Evolutionary conservation across 2,797 vertebrate species (phyloP).

Genomic region (Heterohyrax brucei): DNA sequence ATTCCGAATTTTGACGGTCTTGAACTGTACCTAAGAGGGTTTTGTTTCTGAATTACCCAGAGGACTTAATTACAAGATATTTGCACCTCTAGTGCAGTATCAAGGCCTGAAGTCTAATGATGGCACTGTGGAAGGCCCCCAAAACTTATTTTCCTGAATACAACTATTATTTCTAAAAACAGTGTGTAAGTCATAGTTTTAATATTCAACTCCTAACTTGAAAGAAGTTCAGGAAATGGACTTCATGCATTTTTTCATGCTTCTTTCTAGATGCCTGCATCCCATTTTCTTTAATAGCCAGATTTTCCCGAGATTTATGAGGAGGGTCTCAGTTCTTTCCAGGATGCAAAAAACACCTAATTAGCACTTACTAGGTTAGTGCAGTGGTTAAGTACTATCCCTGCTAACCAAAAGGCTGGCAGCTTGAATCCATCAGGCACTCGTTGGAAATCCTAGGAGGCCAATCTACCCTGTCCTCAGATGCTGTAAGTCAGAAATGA

Average conservation of each 20-base stretch:
- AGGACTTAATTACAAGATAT: not conserved
- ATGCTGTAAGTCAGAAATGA: too few relatives aligned
- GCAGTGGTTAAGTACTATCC: too few relatives aligned
- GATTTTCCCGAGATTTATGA: not conserved
- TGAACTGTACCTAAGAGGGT: not conserved
- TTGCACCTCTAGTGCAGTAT: not conserved
- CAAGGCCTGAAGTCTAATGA: not conserved
- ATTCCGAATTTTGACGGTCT: constrained; percentile 28
- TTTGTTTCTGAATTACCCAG: constrained; percentile 4
- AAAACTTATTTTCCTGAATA: constrained; percentile 1
- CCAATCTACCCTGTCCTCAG: too few relatives aligned
- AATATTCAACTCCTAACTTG: not conserved
- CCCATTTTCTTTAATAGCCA: not conserved
- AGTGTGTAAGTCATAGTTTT: not conserved
- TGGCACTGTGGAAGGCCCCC: not conserved
- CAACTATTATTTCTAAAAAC: constrained; percentile 9
- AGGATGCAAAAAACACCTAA: constrained; percentile 8
- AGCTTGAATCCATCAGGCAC: too few relatives aligned
- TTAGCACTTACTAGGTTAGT: not conserved
- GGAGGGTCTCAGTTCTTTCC: not conserved
- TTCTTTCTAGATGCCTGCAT: not conserved
- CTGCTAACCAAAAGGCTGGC: too few relatives aligned
- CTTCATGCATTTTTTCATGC: not conserved
- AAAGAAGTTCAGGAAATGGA: not conserved
- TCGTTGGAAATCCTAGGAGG: too few relatives aligned